Evolutionary conservation across 92 coral and sea anemone genomes (phyloP).

Genomic region (Bergia puertoricense): DNA sequence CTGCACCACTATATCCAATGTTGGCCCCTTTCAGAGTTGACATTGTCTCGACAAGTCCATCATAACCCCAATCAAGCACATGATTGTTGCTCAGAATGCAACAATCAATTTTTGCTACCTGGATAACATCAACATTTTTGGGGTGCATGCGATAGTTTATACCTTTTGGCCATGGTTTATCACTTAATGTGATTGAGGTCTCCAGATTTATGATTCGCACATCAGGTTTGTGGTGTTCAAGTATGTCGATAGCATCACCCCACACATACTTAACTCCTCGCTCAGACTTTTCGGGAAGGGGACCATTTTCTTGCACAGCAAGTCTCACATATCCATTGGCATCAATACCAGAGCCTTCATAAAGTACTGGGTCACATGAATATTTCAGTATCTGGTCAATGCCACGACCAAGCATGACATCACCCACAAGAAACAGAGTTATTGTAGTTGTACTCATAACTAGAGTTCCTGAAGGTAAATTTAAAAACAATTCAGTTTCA

Average conservation of each 20-base stretch:
- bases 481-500: no score
- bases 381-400: conserved; percentile 82
- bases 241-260: conserved; percentile 77
- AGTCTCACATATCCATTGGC: conserved; percentile 76
- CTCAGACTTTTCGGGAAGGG: conserved; percentile 67
- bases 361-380: conserved; percentile 68
- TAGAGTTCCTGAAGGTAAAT: neutral
- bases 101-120: conserved; percentile 74
- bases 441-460: conserved; percentile 41
- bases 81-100: conserved; percentile 83
- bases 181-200: conserved; percentile 79
- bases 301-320: conserved; percentile 76
- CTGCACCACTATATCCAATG: conserved; percentile 76
- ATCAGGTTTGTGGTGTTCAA: conserved; percentile 72
- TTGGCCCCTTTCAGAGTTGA: conserved; percentile 58
- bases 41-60: conserved; percentile 74
- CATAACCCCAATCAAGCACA: conserved; percentile 86
- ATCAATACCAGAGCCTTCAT: conserved; percentile 80
- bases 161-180: conserved; percentile 87
- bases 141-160: conserved; percentile 92
- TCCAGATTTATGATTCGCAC: conserved; percentile 79
- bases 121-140: conserved; percentile 72
- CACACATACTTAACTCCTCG: conserved; percentile 74
- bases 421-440: conserved; percentile 78
- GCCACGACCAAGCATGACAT: conserved; percentile 91